Percentiles rank a stretch among this genome's conserved stretches.
These are phyloP conservation scores for Mythimna pallens DNA, from an alignment of 2,888 invertebrate genomes.

Conservation along the genomic window DNA sequence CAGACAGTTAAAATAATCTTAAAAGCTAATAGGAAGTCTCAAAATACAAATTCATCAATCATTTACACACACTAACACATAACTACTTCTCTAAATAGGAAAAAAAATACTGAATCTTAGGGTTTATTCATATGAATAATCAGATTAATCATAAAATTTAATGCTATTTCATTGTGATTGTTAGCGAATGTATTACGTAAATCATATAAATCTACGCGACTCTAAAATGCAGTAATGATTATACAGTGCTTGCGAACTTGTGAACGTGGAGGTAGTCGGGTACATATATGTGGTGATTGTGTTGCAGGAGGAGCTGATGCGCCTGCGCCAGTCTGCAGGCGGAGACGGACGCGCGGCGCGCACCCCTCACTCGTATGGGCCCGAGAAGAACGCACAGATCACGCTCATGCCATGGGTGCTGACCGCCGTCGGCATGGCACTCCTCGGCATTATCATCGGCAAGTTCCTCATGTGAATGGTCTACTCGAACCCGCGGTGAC, in stretches of 20 bases:
- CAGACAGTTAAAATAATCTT: neutral
- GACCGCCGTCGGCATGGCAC: conserved; percentile 92
- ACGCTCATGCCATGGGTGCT: conserved; percentile 92
- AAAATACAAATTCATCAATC: neutral
- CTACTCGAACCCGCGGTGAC: conserved; percentile 75
- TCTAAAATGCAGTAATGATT: conserved; percentile 20
- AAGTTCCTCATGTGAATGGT: conserved; percentile 95
- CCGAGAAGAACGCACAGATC: conserved; percentile 91
- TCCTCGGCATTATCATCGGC: conserved; percentile 94
- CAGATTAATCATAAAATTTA: neutral
- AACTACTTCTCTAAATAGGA: neutral
- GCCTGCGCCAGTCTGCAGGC: conserved; percentile 88
- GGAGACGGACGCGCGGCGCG: conserved; percentile 81
- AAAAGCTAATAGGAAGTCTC: neutral
- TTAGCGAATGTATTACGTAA: neutral
- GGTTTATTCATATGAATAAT: neutral
- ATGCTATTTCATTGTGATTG: conserved; percentile 10
- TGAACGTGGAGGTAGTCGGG: neutral
- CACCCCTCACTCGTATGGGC: conserved; percentile 82
- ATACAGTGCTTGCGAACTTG: neutral
- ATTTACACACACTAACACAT: too few relatives aligned
- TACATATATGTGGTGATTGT: conserved; percentile 3
- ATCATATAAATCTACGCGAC: neutral
- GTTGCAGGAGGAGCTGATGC: conserved; percentile 92
- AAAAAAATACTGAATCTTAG: neutral